phyloP scores from a whole-genome alignment of 2,888 invertebrate species.

The Odontocerum albicorne region DNA sequence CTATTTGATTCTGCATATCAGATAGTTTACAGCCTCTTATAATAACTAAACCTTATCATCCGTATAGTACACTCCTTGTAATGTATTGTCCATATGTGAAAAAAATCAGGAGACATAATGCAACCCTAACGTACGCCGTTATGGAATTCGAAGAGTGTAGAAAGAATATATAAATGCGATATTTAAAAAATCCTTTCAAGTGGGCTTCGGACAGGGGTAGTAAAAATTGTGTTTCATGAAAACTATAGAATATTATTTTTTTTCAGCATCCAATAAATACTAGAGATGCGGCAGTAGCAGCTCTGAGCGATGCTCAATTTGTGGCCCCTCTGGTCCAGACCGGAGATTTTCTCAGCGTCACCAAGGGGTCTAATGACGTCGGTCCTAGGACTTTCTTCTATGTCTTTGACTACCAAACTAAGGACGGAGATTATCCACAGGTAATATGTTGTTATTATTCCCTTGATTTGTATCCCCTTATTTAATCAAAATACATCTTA shows the following conservation, averaged over 20 bases:
- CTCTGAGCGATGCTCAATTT: slow-evolving; percentile 91
- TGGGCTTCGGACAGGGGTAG: not conserved
- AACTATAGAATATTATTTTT: not conserved
- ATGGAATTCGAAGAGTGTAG: not conserved
- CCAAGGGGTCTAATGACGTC: slow-evolving; percentile 56
- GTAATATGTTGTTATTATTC: slow-evolving; percentile 48
- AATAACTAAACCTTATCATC: too few species aligned
- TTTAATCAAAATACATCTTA: too few species aligned
- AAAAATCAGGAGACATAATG: too few species aligned
- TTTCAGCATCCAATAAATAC: slow-evolving; percentile 83
- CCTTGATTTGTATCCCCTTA: too few species aligned
- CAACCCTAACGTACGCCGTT: too few species aligned
- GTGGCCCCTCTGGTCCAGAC: slow-evolving; percentile 89
- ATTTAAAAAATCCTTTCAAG: not conserved
- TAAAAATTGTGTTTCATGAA: not conserved
- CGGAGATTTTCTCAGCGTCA: slow-evolving; percentile 71
- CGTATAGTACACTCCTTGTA: too few species aligned
- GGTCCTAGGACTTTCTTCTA: slow-evolving; percentile 85
- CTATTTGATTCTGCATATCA: too few species aligned
- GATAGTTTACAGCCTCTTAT: too few species aligned
- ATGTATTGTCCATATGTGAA: too few species aligned
- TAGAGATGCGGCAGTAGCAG: slow-evolving; percentile 87
- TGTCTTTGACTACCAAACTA: slow-evolving; percentile 90
- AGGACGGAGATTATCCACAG: slow-evolving; percentile 88
- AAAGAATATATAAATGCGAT: not conserved